These are phyloP conservation scores for Halictus ligatus DNA, from an alignment of 2,888 invertebrate genomes.

Conservation along the genomic window DNA sequence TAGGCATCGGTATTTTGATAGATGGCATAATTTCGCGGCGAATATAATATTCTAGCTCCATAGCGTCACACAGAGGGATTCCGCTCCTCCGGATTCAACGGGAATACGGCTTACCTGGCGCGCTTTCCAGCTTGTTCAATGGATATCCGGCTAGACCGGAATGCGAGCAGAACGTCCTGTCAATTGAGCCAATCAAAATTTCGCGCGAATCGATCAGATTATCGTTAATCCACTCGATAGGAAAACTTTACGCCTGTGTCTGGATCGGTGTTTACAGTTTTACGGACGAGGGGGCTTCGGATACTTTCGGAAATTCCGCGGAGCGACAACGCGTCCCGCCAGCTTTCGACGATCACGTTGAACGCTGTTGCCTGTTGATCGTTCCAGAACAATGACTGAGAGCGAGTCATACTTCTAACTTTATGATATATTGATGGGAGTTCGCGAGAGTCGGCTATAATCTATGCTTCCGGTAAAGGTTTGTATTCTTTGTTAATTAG, in stretches of 20 bases:
- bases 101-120: conserved; percentile 39
- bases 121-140: conserved; percentile 42
- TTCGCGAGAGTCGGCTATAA: not conserved
- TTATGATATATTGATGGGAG: not conserved
- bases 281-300: not conserved
- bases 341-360: not conserved
- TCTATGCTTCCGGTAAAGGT: not conserved
- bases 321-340: not conserved
- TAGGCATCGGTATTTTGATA: conserved; percentile 75
- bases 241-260: conserved; percentile 19
- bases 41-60: conserved; percentile 70
- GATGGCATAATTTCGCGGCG: conserved; percentile 72
- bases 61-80: conserved; percentile 64
- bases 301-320: not conserved
- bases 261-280: conserved; percentile 4
- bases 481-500: not conserved
- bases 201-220: conserved; percentile 41
- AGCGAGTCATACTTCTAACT: not conserved
- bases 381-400: not conserved
- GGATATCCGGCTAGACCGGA: conserved; percentile 48
- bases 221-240: conserved; percentile 43
- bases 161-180: conserved; percentile 31
- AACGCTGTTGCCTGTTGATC: not conserved
- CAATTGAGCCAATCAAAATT: conserved; percentile 35
- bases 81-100: conserved; percentile 57